Evolutionary conservation across 2,888 invertebrate species (phyloP), one percentile per base, ranked within the genome.

Genomic region (Acanthosepion lycidas): DNA sequence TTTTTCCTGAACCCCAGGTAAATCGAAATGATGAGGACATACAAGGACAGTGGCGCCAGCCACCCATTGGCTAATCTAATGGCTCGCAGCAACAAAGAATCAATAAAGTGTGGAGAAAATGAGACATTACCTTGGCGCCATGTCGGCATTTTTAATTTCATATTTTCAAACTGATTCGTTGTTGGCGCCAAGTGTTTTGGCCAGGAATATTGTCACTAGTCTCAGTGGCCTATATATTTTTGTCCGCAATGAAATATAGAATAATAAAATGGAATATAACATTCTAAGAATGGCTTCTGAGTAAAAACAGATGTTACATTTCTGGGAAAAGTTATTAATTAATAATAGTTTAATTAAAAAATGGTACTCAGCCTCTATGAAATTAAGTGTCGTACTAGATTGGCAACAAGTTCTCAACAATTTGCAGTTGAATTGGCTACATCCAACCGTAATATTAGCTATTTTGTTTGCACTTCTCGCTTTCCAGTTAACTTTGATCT

Each of bases 11-110:
- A 18, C 78, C 78, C n/a, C n/a, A 33, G 78, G 78, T 33, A 78
- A n/a, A 78, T 33, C 78, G n/a, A 78, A 78, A 78, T 33, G 78
- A 78, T n/a, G 78, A 78, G n/a, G 78, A 78, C 78, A 78, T 78
- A 78, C 78, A 78, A 78, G 33, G 78, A 78, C 78, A 78, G 4
- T 78, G 78, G 78, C 78, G 78, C 78, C 78, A 78, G 78, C 12
- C 78, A n/a, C 78, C 78, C 78, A 78, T 78, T 78, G 78, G 78
- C 33, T 78, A 78, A 78, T 33, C 18, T 5, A 78, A 78, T 78
- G 78, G n/a, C 78, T 33, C 78, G n/a, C 78, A 78, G 78, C 78
- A 78, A 78, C 8, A 33, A 78, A 78, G 28, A 78, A 78, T 78
- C 78, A 78, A 64, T 64, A 64, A n/a, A n/a, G n/a, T n/a, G n/a